These are phyloP conservation scores for Silvanus unidentatus DNA, from an alignment of 2,888 invertebrate species.

Conservation along the genomic window DNA sequence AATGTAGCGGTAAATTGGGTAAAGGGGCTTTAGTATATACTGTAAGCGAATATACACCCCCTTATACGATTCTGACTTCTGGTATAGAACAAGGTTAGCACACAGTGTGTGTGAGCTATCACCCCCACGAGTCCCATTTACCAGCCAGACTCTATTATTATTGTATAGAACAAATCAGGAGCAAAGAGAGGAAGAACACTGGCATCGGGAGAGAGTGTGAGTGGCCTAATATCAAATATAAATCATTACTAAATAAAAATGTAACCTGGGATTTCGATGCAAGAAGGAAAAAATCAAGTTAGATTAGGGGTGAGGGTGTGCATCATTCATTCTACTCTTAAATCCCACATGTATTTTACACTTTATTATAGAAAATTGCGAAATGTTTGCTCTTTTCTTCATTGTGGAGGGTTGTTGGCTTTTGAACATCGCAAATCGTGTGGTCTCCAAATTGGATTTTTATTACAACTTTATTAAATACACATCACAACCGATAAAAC, in stretches of 20 bases:
- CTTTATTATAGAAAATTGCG: no score
- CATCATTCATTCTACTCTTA: no score
- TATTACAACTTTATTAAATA: no score
- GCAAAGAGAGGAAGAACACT: constrained; percentile 44
- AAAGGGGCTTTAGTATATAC: constrained; percentile 27
- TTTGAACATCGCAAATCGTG: no score
- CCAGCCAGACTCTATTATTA: constrained; percentile 49
- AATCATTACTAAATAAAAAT: constrained; percentile 47
- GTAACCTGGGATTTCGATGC: constrained; percentile 24
- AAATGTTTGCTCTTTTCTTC: no score
- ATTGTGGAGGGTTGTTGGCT: no score
- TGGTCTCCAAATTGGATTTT: no score
- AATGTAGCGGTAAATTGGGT: constrained; percentile 50
- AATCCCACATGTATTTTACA: no score
- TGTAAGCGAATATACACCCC: constrained; percentile 7
- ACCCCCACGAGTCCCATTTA: constrained; percentile 47
- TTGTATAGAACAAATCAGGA: constrained; percentile 50
- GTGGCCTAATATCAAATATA: constrained; percentile 46
- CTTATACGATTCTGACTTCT: no score
- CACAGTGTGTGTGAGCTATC: constrained; percentile 44
- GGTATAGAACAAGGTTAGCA: no score
- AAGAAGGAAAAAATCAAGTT: not conserved
- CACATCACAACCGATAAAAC: no score
- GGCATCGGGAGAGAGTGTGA: constrained; percentile 28
- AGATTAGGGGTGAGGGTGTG: no score